phyloP scores from a whole-genome alignment of 1,140 invertebrate genomes.

The Musca domestica region DNA sequence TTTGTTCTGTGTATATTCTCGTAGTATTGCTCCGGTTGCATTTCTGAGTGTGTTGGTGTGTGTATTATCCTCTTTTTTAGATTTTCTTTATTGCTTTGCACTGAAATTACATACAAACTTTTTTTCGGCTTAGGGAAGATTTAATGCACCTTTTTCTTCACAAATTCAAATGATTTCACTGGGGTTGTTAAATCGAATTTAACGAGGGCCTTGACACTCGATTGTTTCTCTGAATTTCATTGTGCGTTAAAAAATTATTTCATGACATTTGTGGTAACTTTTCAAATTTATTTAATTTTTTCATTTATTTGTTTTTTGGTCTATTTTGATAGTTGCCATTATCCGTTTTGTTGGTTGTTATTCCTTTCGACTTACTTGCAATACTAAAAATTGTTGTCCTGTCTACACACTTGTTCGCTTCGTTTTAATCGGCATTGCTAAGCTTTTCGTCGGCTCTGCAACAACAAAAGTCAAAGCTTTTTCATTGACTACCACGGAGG shows the following conservation, averaged over 20 bases:
- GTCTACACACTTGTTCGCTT: slow-evolving; percentile 53
- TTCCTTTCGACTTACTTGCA: slow-evolving; percentile 43
- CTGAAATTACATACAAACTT: not conserved
- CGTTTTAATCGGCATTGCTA: slow-evolving; percentile 24
- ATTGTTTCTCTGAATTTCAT: not conserved
- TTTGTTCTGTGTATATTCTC: not conserved
- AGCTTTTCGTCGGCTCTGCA: slow-evolving; percentile 9
- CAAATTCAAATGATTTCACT: not conserved
- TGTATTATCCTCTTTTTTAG: not conserved
- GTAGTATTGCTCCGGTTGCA: not conserved
- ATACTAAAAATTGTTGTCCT: slow-evolving; percentile 44
- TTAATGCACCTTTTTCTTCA: not conserved
- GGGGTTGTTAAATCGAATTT: not conserved
- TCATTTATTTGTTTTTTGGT: not conserved
- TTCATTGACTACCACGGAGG: slow-evolving; percentile 6
- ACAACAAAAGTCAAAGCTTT: slow-evolving; percentile 5
- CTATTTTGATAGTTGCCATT: not conserved
- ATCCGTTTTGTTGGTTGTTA: slow-evolving; percentile 33
- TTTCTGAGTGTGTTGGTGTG: not conserved
- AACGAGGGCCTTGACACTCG: not conserved
- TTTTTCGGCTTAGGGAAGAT: not conserved
- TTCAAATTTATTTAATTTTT: not conserved
- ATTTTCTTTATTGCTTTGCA: not conserved
- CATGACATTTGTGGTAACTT: too few relatives aligned
- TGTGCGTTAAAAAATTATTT: not conserved